Base-by-base conservation (phyloP, 2,888 invertebrate species). In the Dolichomitus sp. region DNA sequence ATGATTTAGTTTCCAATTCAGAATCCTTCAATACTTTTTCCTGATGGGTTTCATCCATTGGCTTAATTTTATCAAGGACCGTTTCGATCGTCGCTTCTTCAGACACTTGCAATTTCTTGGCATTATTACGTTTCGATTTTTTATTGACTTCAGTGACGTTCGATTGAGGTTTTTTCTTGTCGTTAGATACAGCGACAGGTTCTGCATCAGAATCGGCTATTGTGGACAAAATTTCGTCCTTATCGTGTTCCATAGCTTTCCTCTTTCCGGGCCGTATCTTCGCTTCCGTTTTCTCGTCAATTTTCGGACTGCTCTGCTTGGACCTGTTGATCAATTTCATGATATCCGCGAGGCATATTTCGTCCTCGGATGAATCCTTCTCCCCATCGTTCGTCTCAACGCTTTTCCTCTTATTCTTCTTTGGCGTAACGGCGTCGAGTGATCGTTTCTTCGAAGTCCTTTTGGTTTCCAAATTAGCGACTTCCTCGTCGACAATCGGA, bases 381-480 rank as follows among this genome's bases (percentile, higher is more conserved):
- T 91, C 89, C 0, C 68, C 19, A 5, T 69, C 57, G 4, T 88
- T 86, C 3, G 87, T 86, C 4, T 81, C 81, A 0, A 87, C 59
- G 0, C 88, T 87, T 69, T 89, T 91, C 3, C 89, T 87, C 50
- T 92, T 92, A 54, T 88, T 91, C 72, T 90, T 90, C 48, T 85
- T 90, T 2, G 89, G 87, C 0, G 87, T 88, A 19, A 61, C 81
- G 1, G 78, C 86, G 1, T 93, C 92, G n/a, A 90, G 81, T 1
- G 91, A 88, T 33, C 91, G 85, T 68, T 92, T 93, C 61, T 88
- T 91, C 27, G 90, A 89, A 17, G 86, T 88, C 6, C 86, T 79
- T 40, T 78, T 77, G 9, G 69, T 57, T 52, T 82, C 83, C 33
- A 27, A 19, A 52, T 48, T 40, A 14, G 12, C 65, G 19, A 23